These are phyloP conservation scores for Hofmannophila pseudospretella DNA, from an alignment of 2,888 invertebrate species.

Conservation along the genomic window DNA sequence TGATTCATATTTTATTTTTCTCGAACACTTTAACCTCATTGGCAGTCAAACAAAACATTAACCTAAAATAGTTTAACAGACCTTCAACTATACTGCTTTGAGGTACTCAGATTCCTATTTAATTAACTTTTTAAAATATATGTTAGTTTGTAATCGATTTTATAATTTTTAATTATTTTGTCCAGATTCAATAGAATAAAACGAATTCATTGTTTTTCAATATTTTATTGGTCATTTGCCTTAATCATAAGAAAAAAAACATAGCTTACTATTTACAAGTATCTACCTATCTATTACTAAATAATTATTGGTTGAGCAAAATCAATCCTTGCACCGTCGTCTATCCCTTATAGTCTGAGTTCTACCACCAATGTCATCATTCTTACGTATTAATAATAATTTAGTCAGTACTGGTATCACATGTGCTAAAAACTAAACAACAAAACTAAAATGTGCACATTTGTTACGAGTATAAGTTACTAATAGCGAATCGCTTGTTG, in stretches of 20 bases:
- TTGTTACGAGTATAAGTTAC: constrained; percentile 23
- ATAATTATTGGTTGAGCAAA: constrained; percentile 42
- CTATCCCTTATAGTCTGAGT: constrained; percentile 26
- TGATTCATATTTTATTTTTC: too few relatives aligned
- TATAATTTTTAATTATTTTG: too few relatives aligned
- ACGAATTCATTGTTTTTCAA: constrained; percentile 1
- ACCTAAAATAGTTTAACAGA: too few relatives aligned
- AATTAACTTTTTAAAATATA: too few relatives aligned
- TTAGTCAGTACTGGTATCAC: constrained; percentile 52
- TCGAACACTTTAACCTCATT: too few relatives aligned
- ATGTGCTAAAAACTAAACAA: constrained; percentile 30
- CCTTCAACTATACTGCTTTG: too few relatives aligned
- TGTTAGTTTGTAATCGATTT: too few relatives aligned
- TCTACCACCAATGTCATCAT: constrained; percentile 52
- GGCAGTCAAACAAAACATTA: too few relatives aligned
- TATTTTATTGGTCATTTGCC: constrained; percentile 10
- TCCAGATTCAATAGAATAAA: too few relatives aligned
- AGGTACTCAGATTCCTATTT: too few relatives aligned
- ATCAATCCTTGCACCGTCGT: constrained; percentile 26
- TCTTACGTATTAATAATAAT: constrained; percentile 37
- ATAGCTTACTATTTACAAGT: constrained; percentile 17
- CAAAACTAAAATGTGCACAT: constrained; percentile 29
- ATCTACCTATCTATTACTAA: constrained; percentile 58
- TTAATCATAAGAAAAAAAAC: constrained; percentile 4
- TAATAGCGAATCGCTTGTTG: constrained; percentile 16